Evolutionary conservation across 2,113 vertebrate genomes (phyloP).

Genomic region (Andinoacara biseriatus): DNA sequence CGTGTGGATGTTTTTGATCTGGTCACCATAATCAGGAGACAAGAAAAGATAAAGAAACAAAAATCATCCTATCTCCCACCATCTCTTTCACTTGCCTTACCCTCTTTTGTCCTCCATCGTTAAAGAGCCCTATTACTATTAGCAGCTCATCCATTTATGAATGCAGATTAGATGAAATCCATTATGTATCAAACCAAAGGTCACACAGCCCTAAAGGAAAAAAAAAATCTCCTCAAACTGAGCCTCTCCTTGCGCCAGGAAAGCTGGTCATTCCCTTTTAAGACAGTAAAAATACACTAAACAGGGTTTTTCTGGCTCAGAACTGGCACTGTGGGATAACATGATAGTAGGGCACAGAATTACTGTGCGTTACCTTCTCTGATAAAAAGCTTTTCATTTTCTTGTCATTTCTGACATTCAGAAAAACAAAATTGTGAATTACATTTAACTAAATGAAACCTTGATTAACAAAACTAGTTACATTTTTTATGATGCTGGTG

Average conservation of each 20-base stretch:
- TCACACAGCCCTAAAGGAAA: constrained; percentile 33
- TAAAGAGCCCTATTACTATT: constrained; percentile 59
- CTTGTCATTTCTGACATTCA: background rate
- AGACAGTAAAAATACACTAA: background rate
- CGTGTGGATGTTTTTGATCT: background rate
- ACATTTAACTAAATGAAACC: background rate
- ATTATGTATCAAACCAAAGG: constrained; percentile 66
- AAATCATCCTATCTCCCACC: background rate
- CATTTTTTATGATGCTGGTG: background rate
- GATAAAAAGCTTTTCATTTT: background rate
- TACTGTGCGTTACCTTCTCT: background rate
- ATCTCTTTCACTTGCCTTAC: constrained; percentile 29
- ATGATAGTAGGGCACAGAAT: background rate
- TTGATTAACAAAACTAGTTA: background rate
- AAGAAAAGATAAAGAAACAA: constrained; percentile 6
- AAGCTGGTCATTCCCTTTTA: constrained; percentile 7
- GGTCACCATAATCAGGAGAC: background rate
- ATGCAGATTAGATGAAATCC: constrained; percentile 66
- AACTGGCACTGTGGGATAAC: background rate
- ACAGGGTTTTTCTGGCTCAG: background rate
- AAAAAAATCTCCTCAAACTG: constrained; percentile 10
- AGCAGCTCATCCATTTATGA: constrained; percentile 66
- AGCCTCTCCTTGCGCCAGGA: background rate
- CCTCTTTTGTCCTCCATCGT: constrained; percentile 27
- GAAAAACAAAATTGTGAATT: background rate